Evolutionary conservation across 1,140 invertebrate species (phyloP).

Genomic region (Conopomorpha cramerella): DNA sequence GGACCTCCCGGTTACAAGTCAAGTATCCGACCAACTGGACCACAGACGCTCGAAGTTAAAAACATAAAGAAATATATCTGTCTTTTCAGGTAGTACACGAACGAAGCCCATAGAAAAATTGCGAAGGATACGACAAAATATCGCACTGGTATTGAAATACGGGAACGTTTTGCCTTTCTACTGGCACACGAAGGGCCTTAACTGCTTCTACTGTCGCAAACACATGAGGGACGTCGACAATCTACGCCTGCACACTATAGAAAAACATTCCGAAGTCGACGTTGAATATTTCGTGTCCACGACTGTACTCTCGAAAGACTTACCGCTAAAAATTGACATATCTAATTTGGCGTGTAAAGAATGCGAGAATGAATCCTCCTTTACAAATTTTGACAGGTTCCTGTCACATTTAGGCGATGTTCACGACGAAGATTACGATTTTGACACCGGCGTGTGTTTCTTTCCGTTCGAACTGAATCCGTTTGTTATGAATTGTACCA

Average conservation of each 20-base stretch:
- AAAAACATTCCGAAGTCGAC: constrained; percentile 14
- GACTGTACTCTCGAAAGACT: constrained; percentile 24
- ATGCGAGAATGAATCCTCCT: constrained; percentile 17
- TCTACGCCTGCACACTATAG: constrained; percentile 17
- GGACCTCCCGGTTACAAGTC: no score
- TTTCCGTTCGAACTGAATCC: constrained; percentile 22
- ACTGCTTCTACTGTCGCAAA: constrained; percentile 28
- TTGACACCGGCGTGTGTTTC: constrained; percentile 10
- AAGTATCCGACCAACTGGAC: no score
- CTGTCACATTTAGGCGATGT: no score
- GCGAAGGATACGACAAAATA: constrained; percentile 16
- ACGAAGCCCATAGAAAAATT: constrained; percentile 15
- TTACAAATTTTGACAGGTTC: no score
- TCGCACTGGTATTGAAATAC: constrained; percentile 18
- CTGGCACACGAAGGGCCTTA: constrained; percentile 25
- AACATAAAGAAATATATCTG: no score
- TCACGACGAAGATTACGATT: constrained; percentile 20
- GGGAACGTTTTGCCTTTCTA: constrained; percentile 23
- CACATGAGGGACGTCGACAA: constrained; percentile 17
- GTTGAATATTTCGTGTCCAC: constrained; percentile 17
- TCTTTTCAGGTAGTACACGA: not conserved
- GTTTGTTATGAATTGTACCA: constrained; percentile 14
- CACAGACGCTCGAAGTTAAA: no score
- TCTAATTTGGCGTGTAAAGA: constrained; percentile 15
- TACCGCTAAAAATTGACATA: constrained; percentile 29